phyloP scores from a whole-genome alignment of 53 echinoderm and acorn worm species.

The Astropecten irregularis region DNA sequence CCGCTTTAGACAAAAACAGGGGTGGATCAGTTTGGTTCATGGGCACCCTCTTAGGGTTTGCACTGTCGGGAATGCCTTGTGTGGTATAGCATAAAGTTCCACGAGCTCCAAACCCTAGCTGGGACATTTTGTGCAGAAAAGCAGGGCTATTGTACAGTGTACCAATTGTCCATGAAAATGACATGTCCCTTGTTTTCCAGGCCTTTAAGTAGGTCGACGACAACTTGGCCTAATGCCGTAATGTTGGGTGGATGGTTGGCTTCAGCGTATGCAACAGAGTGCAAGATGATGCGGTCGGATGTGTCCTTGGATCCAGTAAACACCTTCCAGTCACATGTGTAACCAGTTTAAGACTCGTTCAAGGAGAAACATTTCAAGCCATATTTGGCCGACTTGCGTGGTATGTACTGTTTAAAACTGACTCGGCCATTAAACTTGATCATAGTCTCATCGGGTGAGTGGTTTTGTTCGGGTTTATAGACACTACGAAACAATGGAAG shows the following conservation, averaged over 20 bases:
- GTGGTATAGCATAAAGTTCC: not conserved
- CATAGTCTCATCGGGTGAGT: constrained; percentile 28
- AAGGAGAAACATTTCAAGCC: no score
- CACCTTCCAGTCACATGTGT: not conserved
- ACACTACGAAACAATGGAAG: not conserved
- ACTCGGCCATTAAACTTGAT: constrained; percentile 36
- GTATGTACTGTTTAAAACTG: constrained; percentile 47
- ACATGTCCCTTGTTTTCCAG: not conserved
- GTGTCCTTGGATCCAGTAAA: not conserved
- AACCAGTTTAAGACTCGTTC: not conserved
- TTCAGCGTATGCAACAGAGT: no score
- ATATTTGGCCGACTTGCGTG: constrained; percentile 19
- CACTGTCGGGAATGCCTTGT: not conserved
- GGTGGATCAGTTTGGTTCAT: not conserved
- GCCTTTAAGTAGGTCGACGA: not conserved
- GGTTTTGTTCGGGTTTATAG: constrained; percentile 2
- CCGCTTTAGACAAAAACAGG: not conserved
- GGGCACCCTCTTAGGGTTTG: not conserved
- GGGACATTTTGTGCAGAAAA: not conserved
- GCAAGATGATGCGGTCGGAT: no score
- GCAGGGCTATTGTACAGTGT: not conserved
- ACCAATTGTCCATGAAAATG: not conserved
- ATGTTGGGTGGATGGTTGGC: no score
- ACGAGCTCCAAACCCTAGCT: not conserved
- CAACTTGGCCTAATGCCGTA: not conserved